phyloP scores from a whole-genome alignment of 2,888 invertebrate species.

The Noctua fimbriata region DNA sequence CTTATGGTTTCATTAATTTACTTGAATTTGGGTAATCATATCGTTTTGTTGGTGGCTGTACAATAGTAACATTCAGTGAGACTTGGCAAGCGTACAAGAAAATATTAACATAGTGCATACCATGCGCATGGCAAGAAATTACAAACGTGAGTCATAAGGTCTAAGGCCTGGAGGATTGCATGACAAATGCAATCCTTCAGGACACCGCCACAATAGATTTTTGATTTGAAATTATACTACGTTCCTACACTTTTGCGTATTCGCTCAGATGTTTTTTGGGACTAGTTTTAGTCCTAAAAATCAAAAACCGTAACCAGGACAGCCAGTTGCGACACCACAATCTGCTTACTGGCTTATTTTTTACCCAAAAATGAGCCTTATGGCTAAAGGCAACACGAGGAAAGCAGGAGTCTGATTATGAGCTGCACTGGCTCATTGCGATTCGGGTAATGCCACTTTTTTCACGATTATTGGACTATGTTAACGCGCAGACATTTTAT shows the following conservation, averaged over 20 bases:
- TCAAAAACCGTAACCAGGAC: not conserved
- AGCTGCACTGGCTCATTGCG: not conserved
- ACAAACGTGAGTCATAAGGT: slow-evolving; percentile 56
- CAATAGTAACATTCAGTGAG: slow-evolving; percentile 61
- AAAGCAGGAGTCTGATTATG: not conserved
- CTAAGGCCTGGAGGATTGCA: slow-evolving; percentile 34
- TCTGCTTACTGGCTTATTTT: not conserved
- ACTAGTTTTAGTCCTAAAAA: not conserved
- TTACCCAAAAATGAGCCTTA: not conserved
- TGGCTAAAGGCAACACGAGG: not conserved
- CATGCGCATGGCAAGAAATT: slow-evolving; percentile 58
- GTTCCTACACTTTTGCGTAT: not conserved
- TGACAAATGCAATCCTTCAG: slow-evolving; percentile 12
- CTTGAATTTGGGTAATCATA: slow-evolving; percentile 48
- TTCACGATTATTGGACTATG: not conserved
- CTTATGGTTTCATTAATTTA: slow-evolving; percentile 1
- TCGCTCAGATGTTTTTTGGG: not conserved
- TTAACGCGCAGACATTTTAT: not conserved
- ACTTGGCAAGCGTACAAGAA: slow-evolving; percentile 71
- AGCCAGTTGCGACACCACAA: not conserved
- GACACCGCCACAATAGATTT: slow-evolving; percentile 8
- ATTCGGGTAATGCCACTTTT: not conserved
- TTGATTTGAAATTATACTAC: not conserved
- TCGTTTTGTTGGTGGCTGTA: slow-evolving; percentile 57
- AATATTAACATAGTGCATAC: slow-evolving; percentile 71